Base-by-base conservation (phyloP, 2,888 invertebrate genomes). In the Drosophila emarginata region DNA sequence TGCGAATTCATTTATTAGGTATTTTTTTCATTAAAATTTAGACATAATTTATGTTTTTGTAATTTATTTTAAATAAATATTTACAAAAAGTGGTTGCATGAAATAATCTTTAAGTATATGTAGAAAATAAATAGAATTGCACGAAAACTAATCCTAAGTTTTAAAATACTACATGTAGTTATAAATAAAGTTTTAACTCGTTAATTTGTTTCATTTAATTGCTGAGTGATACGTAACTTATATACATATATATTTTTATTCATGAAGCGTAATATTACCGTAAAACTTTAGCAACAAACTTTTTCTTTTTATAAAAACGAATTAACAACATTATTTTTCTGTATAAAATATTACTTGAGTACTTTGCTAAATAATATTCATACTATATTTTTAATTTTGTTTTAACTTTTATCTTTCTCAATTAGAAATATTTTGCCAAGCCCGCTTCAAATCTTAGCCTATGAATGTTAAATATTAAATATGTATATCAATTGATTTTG, bases 61-160 rank as follows among this genome's bases (percentile, higher is more conserved):
- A 76, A 76, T 59, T 72, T 79, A 74, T 69, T 21, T 45, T 71
- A 81, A 87, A 90, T 90, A 90, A 90, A 90, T 91, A 91, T 91
- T 91, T 91, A 91, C 91, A 91, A 90, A 87, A 87, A 87, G 78
- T 79, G 67, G 73, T 60, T 70, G 66, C 56, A 70, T 72, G 37
- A 61, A 65, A 59, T 70, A 74, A 71, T 45, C 12, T 3, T 66
- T 73, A 66, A 67, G 72, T 56, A 71, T 54, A 26, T 26, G 26
- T 26, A 84, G 56, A 63, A 84, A 77, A 79, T 80, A 81, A 84
- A 79, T 83, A 87, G 73, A 86, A 86, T 85, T 85, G 85, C 85
- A 87, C 87, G 78, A 74, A 78, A 79, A 79, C 60, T 74, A 74
- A 81, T 77, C 52, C 18, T 40, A 67, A 67, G 32, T 65, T 72